Percentiles rank a stretch among this genome's conserved stretches.
Evolutionary conservation across 1,140 invertebrate genomes (phyloP).

Genomic region (Frieseomelitta varia): DNA sequence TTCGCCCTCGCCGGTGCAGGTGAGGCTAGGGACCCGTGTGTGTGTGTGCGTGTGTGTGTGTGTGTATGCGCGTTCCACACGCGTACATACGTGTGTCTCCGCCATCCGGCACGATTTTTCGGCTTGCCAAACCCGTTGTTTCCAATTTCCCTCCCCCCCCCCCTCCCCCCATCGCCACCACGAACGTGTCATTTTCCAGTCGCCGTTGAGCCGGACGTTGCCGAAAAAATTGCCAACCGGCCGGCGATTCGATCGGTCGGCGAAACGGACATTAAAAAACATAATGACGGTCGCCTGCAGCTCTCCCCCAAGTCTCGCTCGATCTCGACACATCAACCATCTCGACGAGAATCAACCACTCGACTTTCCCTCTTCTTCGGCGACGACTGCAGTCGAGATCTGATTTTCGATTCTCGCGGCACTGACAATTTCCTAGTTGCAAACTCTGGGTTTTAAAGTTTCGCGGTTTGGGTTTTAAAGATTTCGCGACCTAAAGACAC

Average conservation of each 20-base stretch:
- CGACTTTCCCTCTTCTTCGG: no score
- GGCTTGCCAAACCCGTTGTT: conserved; percentile 67
- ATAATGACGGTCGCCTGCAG: neutral
- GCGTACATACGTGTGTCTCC: conserved; percentile 15
- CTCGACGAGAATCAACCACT: no score
- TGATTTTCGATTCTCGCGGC: no score
- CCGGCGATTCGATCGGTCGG: conserved; percentile 48
- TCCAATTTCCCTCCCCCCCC: conserved; percentile 66
- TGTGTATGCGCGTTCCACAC: neutral
- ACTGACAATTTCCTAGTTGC: no score
- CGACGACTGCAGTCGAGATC: no score
- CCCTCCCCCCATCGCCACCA: no score
- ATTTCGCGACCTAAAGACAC: no score
- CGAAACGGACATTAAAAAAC: conserved; percentile 52
- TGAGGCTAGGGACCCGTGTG: conserved; percentile 48
- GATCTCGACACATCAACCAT: neutral
- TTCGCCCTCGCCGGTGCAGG: conserved; percentile 64
- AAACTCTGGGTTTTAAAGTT: no score
- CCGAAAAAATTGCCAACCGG: conserved; percentile 59
- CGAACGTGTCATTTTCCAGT: conserved; percentile 53
- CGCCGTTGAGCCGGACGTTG: conserved; percentile 30
- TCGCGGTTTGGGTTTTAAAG: no score
- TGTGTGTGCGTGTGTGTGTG: neutral
- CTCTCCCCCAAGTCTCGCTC: neutral
- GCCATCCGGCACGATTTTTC: conserved; percentile 71